Base-by-base conservation (phyloP, 2,888 invertebrate species). In the Parelbella ahira region DNA sequence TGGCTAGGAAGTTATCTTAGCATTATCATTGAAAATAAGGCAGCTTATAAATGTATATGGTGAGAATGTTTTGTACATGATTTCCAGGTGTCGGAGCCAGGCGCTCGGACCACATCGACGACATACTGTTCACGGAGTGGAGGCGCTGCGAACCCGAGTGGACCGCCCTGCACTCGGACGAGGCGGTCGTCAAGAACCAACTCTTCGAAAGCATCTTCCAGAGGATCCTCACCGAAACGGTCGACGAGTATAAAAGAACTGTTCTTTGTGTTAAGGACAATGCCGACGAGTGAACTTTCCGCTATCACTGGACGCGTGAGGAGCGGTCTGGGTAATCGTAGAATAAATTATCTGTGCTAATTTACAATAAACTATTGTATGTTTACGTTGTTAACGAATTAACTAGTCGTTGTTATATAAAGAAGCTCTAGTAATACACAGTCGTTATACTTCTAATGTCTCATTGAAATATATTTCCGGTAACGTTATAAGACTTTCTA, bases 131-230 rank as follows among this genome's bases (percentile, higher is more conserved):
- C 48, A 58, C 78, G 8, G 86, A 87, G 49, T 87, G 84, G 87
- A 68, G 79, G 0, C 74, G 78, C n/a, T 78, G 79, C 45, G 87
- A 87, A 51, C 75, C 80, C 1, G 82, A 83, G 47, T 87, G 87
- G 87, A 84, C 83, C 0, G 58, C 77, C 0, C 60, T 83, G 0
- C 81, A 84, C 52, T 53, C 60, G 0, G 84, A 84, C 53, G 87
- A 87, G 37, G 75, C 68, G 8, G 37, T 56, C 4, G 79, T 87
- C 37, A 87, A 87, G 43, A 82, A 76, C 48, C 81, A 84, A 51
- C 59, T 86, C 2, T 86, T 84, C 51, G 84, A 84, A 21, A 75
- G 69, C 55, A 82, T 86, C 25, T 83, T 84, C 59, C 79, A 83
- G 49, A 76, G 68, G 54, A 68, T 86, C 20, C 72, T 87, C 21